These are phyloP conservation scores for Aplochiton taeniatus DNA, from an alignment of 2,797 vertebrate species.

Conservation along the genomic window DNA sequence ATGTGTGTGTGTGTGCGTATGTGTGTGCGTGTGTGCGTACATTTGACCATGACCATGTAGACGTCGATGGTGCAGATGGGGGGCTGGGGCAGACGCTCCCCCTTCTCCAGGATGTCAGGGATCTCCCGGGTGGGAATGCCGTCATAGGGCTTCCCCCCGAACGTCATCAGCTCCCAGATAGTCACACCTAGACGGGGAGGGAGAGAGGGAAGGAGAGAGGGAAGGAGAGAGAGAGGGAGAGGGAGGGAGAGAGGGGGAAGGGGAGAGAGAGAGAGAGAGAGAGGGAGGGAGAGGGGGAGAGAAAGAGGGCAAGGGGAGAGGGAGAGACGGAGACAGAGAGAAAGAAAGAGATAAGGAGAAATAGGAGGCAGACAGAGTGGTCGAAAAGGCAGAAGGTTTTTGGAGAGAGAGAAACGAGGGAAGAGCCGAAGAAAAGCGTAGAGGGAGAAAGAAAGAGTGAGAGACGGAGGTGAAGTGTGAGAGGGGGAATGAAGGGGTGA, in stretches of 20 bases:
- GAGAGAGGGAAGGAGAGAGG: neutral
- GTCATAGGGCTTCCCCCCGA: slow-evolving; percentile 95
- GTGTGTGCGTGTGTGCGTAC: slow-evolving; percentile 55
- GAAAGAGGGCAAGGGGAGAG: no score
- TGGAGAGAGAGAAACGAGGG: no score
- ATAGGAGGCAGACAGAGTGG: no score
- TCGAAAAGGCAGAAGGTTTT: no score
- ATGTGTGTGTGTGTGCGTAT: neutral
- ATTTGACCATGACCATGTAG: slow-evolving; percentile 99
- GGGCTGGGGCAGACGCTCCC: slow-evolving; percentile 92
- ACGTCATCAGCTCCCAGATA: slow-evolving; percentile 99
- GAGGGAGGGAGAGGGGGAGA: slow-evolving; percentile 2
- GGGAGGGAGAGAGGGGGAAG: slow-evolving; percentile 5
- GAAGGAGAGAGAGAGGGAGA: neutral
- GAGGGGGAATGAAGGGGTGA: neutral
- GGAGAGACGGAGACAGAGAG: no score
- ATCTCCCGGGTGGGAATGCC: slow-evolving; percentile 95
- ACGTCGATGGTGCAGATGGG: slow-evolving; percentile 98
- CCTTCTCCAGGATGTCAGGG: slow-evolving; percentile 95
- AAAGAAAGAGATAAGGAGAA: neutral
- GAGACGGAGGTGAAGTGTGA: no score
- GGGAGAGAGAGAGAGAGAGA: neutral
- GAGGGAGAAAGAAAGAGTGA: no score
- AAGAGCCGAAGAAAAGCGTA: no score
- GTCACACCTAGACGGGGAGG: slow-evolving; percentile 84